These are phyloP conservation scores for Lerista edwardsae DNA, from an alignment of 2,797 vertebrate genomes.

Conservation along the genomic window DNA sequence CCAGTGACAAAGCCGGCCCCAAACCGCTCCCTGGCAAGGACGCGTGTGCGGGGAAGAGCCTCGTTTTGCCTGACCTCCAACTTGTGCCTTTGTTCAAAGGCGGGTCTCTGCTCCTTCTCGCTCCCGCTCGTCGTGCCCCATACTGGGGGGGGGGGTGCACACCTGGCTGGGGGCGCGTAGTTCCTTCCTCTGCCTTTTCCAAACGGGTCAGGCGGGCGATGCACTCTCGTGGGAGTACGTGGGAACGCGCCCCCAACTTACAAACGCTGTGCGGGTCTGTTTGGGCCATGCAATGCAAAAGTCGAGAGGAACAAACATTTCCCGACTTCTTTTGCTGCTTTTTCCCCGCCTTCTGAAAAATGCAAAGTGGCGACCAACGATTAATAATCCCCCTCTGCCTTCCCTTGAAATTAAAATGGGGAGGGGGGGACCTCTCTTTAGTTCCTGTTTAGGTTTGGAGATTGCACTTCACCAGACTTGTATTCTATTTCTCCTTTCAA, in stretches of 20 bases:
- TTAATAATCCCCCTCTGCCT: not conserved
- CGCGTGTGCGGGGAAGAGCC: not conserved
- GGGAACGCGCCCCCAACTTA: not conserved
- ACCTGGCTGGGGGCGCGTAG: not conserved
- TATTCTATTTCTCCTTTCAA: slow-evolving; percentile 53
- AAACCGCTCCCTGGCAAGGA: not conserved
- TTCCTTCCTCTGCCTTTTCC: not conserved
- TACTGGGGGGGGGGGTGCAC: not conserved
- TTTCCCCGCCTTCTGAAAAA: too few relatives aligned
- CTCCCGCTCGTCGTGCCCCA: not conserved
- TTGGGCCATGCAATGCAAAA: not conserved
- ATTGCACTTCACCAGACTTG: slow-evolving; percentile 35
- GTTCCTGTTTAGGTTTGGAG: slow-evolving; percentile 47
- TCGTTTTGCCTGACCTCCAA: not conserved
- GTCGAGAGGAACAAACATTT: slow-evolving; percentile 31
- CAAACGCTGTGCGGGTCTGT: not conserved
- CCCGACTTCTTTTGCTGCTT: not conserved
- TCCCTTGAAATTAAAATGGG: not conserved
- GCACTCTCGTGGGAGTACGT: not conserved
- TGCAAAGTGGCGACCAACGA: not conserved
- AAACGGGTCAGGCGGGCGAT: not conserved
- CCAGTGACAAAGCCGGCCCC: not conserved
- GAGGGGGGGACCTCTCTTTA: slow-evolving; percentile 40
- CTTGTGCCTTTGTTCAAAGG: slow-evolving; percentile 6
- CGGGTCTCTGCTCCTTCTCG: not conserved